phyloP scores from a whole-genome alignment of 2,888 invertebrate genomes.

The Phrixothrix hirtus region DNA sequence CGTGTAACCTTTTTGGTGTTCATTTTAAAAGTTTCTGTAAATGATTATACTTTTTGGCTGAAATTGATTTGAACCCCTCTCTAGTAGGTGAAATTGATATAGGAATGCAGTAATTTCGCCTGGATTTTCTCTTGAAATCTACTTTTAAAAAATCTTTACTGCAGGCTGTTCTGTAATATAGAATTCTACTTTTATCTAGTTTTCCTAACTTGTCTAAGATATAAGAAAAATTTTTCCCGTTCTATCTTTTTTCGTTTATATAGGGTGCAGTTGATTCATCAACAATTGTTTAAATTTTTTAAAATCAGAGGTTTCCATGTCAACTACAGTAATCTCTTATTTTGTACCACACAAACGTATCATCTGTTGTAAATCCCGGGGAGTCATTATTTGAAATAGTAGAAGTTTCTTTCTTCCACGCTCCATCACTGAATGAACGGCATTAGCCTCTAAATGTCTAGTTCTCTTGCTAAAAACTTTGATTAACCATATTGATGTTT shows the following conservation, averaged over 20 bases:
- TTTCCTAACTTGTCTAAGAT: conserved; percentile 12
- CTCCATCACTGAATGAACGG: conserved; percentile 23
- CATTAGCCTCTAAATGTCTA: conserved; percentile 19
- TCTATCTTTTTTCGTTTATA: conserved; percentile 7
- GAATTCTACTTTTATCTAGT: conserved; percentile 6
- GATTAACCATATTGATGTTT: conserved; percentile 14
- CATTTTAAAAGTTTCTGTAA: too few relatives aligned
- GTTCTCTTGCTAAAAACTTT: conserved; percentile 25
- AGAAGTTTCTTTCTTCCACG: conserved; percentile 28
- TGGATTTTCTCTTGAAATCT: not conserved
- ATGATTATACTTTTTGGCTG: too few relatives aligned
- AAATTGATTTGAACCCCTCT: too few relatives aligned
- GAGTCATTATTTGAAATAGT: conserved; percentile 26
- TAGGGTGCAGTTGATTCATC: conserved; percentile 10
- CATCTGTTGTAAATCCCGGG: conserved; percentile 33
- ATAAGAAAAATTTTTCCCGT: conserved; percentile 10
- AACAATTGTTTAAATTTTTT: conserved; percentile 15
- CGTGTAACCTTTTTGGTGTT: not conserved
- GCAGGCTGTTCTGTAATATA: conserved; percentile 11
- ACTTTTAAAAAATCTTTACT: conserved; percentile 4
- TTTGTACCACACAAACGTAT: conserved; percentile 18
- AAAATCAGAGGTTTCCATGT: conserved; percentile 17
- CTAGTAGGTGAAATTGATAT: not conserved
- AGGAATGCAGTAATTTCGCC: not conserved
- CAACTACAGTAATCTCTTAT: conserved; percentile 8